These are phyloP conservation scores for Arge pagana DNA, from an alignment of 2,888 invertebrate genomes.

Conservation along the genomic window DNA sequence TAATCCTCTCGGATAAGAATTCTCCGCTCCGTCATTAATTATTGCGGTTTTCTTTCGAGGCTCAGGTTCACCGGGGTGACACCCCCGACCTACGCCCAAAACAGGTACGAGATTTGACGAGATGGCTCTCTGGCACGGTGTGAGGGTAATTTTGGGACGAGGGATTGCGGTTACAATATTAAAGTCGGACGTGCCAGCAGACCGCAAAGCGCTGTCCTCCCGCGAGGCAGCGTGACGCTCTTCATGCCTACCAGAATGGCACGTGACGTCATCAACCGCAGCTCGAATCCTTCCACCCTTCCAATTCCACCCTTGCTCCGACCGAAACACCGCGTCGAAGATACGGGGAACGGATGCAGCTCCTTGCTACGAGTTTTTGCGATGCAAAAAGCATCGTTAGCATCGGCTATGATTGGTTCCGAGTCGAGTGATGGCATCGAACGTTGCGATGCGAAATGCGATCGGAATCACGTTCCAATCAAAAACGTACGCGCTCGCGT, in stretches of 20 bases:
- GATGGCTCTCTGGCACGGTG: neutral
- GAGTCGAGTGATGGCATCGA: too few relatives aligned
- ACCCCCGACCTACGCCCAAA: neutral
- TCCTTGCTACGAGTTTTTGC: conserved; percentile 30
- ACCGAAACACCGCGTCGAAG: too few relatives aligned
- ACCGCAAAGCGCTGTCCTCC: conserved; percentile 51
- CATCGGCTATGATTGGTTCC: too few relatives aligned
- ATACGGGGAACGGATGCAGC: conserved; percentile 10
- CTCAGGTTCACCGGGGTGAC: conserved; percentile 7
- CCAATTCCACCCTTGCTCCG: too few relatives aligned
- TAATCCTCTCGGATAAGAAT: conserved; percentile 12
- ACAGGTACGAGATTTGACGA: conserved; percentile 4
- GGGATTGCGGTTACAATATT: conserved; percentile 52
- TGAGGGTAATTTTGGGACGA: conserved; percentile 28
- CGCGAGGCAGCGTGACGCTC: conserved; percentile 43
- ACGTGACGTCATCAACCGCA: conserved; percentile 58
- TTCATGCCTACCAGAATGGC: conserved; percentile 55
- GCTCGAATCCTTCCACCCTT: too few relatives aligned
- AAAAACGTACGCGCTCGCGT: too few relatives aligned
- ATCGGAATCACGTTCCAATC: too few relatives aligned
- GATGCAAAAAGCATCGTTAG: too few relatives aligned
- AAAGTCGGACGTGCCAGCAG: conserved; percentile 59
- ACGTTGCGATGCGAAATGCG: too few relatives aligned
- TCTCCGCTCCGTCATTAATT: conserved; percentile 10
- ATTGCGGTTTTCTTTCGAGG: conserved; percentile 18